Percentiles rank a stretch among this genome's conserved stretches.
phyloP scores from a whole-genome alignment of 1,140 invertebrate species.

The Drosophila pseudoananassae region DNA sequence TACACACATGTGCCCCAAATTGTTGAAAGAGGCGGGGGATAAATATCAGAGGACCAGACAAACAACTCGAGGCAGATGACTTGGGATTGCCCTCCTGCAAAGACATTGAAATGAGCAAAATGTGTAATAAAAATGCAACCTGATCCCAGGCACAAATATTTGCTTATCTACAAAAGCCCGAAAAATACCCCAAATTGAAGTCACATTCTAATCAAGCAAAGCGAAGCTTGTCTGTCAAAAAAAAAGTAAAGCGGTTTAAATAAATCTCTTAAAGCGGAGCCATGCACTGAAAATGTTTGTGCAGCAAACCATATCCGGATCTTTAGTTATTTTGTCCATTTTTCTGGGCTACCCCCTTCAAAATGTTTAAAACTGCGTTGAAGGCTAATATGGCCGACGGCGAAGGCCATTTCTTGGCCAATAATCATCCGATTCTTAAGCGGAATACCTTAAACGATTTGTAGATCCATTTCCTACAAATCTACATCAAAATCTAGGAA shows the following conservation, averaged over 20 bases:
- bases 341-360: too few species aligned
- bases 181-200: constrained; percentile 38
- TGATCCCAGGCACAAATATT: constrained; percentile 36
- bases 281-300: constrained; percentile 19
- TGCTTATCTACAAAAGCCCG: constrained; percentile 41
- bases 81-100: not conserved
- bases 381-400: too few species aligned
- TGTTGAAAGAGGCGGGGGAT: constrained; percentile 3
- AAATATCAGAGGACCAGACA: constrained; percentile 24
- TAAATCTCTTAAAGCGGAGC: not conserved
- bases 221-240: not conserved
- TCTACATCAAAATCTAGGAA: too few species aligned
- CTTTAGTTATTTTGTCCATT: too few species aligned
- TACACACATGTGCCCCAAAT: constrained; percentile 8
- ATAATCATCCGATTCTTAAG: too few species aligned
- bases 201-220: constrained; percentile 45
- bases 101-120: constrained; percentile 73
- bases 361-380: too few species aligned
- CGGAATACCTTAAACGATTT: too few species aligned
- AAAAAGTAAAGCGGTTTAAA: not conserved
- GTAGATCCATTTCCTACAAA: too few species aligned
- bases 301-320: not conserved
- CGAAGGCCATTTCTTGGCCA: too few species aligned
- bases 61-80: constrained; percentile 54
- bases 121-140: constrained; percentile 65